Evolutionary conservation across 2,797 vertebrate genomes (phyloP).

Genomic region (Anguilla megastoma): DNA sequence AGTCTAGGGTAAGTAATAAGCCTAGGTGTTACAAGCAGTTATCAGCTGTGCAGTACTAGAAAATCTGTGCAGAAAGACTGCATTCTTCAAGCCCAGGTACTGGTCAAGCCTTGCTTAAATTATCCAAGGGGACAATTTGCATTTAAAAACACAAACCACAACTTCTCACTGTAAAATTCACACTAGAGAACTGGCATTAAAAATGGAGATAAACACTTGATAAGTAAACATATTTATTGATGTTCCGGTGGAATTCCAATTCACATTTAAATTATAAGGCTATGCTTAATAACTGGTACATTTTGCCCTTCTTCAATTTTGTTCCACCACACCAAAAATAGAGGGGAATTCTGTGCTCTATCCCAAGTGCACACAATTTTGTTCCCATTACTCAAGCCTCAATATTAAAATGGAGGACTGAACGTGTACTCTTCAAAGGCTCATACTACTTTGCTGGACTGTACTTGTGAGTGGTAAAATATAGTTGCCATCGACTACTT

Average conservation of each 20-base stretch:
- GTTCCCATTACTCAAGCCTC: not conserved
- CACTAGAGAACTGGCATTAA: not conserved
- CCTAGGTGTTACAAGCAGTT: not conserved
- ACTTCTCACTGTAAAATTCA: not conserved
- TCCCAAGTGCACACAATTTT: not conserved
- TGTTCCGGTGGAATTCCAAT: not conserved
- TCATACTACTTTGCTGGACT: not conserved
- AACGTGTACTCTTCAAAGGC: not conserved
- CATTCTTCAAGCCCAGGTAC: not conserved
- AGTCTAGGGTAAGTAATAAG: not conserved
- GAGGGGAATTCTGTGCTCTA: not conserved
- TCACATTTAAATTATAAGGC: not conserved
- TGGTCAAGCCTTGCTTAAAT: not conserved
- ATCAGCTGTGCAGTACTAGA: not conserved
- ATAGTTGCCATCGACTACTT: not conserved
- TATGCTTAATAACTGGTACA: not conserved
- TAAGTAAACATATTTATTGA: slow-evolving; percentile 7
- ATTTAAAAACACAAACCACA: not conserved
- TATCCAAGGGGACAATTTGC: not conserved
- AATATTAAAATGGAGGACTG: not conserved
- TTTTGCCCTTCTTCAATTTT: not conserved
- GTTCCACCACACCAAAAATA: not conserved
- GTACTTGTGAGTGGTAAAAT: not conserved
- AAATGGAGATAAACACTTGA: not conserved
- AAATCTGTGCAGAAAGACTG: not conserved